A percentile compares a stretch with the other conserved stretches of the same genome.
phyloP scores from a whole-genome alignment of 2,797 vertebrate species.

The Hoplostethus mediterraneus region DNA sequence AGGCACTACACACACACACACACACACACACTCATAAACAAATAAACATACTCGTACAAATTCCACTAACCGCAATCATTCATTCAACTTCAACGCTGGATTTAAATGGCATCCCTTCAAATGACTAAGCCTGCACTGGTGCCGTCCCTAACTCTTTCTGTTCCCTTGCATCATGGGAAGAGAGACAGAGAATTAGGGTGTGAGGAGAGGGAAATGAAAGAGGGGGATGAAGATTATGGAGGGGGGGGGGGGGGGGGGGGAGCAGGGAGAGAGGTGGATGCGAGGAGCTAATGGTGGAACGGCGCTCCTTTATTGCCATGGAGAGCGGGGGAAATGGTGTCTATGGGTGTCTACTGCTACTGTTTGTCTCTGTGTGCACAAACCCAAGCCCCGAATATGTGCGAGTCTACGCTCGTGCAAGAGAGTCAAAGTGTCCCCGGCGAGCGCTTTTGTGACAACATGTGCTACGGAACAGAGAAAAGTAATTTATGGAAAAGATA shows the following conservation, averaged over 20 bases:
- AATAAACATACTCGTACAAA: conserved; percentile 60
- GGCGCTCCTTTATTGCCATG: conserved; percentile 24
- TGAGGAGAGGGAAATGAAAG: conserved; percentile 33
- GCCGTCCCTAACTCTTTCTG: conserved; percentile 25
- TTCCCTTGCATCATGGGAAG: conserved; percentile 31
- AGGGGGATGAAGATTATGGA: conserved; percentile 36
- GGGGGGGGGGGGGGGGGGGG: conserved; percentile 19
- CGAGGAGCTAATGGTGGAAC: conserved; percentile 54
- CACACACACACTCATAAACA: conserved; percentile 45
- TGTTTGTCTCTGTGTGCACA: conserved; percentile 28
- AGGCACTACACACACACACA: conserved; percentile 72
- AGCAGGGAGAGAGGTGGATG: conserved; percentile 36
- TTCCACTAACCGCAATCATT: conserved; percentile 54
- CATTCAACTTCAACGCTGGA: conserved; percentile 60
- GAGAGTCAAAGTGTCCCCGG: conserved; percentile 43
- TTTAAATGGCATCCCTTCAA: conserved; percentile 69
- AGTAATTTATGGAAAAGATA: conserved; percentile 79
- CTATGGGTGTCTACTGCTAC: conserved; percentile 5
- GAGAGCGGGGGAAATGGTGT: conserved; percentile 6
- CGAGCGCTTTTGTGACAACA: conserved; percentile 67
- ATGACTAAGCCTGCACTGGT: conserved; percentile 43
- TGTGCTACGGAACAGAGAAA: conserved; percentile 59
- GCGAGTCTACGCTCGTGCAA: conserved; percentile 54
- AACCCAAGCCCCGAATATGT: conserved; percentile 4
- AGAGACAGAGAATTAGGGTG: conserved; percentile 40